Evolutionary conservation across 2,888 invertebrate genomes (phyloP).

Genomic region (Conus canariensis): DNA sequence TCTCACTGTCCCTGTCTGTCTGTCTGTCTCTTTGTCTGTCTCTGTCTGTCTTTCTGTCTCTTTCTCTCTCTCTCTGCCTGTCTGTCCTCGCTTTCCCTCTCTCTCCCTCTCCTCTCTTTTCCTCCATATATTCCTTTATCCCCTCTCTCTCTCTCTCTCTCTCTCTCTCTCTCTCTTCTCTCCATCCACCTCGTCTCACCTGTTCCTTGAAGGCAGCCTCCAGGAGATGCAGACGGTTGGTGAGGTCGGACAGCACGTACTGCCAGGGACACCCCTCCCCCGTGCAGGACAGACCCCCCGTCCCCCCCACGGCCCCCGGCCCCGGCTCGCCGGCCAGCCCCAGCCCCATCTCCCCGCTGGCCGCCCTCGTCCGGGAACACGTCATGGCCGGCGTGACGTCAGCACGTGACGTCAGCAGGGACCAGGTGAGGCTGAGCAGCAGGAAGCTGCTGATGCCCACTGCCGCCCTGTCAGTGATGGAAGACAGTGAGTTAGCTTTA

Average conservation of each 20-base stretch:
- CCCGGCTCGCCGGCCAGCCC: neutral
- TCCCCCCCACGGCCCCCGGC: neutral
- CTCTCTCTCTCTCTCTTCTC: neutral
- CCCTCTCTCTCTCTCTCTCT: neutral
- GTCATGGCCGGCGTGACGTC: neutral
- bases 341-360: neutral
- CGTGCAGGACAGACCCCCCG: neutral
- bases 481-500: neutral
- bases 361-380: slow-evolving; percentile 2
- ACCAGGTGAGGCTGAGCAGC: slow-evolving; percentile 17
- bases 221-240: slow-evolving; percentile 65
- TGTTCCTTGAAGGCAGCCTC: slow-evolving; percentile 73
- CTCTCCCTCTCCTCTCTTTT: no score
- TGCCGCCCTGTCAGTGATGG: slow-evolving; percentile 6
- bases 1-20: no score
- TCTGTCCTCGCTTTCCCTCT: no score
- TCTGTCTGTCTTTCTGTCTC: no score
- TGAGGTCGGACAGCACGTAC: slow-evolving; percentile 64
- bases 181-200: neutral
- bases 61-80: no score
- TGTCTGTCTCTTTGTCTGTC: no score
- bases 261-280: slow-evolving; percentile 58
- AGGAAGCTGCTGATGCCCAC: slow-evolving; percentile 36
- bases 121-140: neutral
- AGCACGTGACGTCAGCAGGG: slow-evolving; percentile 36